These are phyloP conservation scores for Cryptomyrus ogoouensis DNA, from an alignment of 2,113 vertebrate species.

Conservation along the genomic window DNA sequence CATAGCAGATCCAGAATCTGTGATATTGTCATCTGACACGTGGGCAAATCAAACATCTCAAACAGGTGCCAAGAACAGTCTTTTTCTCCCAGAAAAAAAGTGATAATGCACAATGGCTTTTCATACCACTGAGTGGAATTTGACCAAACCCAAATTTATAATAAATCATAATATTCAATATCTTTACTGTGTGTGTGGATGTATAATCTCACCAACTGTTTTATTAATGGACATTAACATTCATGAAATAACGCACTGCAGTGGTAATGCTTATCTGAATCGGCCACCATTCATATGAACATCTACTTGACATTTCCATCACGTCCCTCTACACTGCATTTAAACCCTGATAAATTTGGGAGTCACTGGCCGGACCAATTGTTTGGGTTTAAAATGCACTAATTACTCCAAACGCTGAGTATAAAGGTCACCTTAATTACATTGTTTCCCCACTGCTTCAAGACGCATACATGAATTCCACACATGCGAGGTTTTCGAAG, in stretches of 20 bases:
- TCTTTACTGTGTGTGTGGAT: not conserved
- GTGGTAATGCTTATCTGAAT: not conserved
- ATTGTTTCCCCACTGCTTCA: not conserved
- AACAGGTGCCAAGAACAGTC: not conserved
- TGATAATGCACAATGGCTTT: not conserved
- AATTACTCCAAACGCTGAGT: not conserved
- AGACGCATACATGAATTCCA: not conserved
- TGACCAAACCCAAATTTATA: not conserved
- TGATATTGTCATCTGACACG: not conserved
- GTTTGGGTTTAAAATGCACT: not conserved
- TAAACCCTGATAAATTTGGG: not conserved
- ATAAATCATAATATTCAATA: not conserved
- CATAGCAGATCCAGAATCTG: not conserved
- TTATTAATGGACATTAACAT: not conserved
- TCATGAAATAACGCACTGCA: not conserved
- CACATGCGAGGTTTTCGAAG: not conserved
- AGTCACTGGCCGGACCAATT: not conserved
- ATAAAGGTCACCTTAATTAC: not conserved
- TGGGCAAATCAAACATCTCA: not conserved
- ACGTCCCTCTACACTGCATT: not conserved
- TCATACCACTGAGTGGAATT: not conserved
- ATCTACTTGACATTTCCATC: not conserved
- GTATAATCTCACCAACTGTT: not conserved
- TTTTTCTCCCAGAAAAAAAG: not conserved
- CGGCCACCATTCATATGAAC: not conserved